These are phyloP conservation scores for Hyperoplus immaculatus DNA, from an alignment of 2,797 vertebrate genomes.

Conservation along the genomic window DNA sequence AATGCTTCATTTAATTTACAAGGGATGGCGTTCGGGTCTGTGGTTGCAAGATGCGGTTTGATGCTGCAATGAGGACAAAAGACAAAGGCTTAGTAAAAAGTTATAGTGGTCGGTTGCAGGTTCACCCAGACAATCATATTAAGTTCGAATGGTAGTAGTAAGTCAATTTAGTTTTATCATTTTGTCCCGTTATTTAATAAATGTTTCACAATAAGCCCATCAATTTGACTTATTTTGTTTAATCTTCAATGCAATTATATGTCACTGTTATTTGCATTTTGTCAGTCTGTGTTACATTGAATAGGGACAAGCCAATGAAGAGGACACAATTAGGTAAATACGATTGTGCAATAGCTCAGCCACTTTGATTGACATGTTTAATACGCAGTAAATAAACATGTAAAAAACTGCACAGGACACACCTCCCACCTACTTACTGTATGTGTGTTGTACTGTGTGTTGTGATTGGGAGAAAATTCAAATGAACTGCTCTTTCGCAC, in stretches of 20 bases:
- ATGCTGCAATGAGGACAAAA: constrained; percentile 45
- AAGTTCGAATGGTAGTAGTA: neutral
- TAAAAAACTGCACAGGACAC: neutral
- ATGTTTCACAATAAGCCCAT: neutral
- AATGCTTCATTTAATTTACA: constrained; percentile 64
- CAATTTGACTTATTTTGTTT: neutral
- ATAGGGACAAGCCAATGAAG: neutral
- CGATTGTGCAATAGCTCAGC: neutral
- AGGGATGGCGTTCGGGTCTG: constrained; percentile 56
- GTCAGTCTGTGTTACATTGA: neutral
- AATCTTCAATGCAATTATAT: neutral
- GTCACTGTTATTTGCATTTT: neutral
- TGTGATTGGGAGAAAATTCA: neutral
- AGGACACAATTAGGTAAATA: neutral
- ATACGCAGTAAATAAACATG: neutral
- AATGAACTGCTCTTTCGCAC: too few species aligned
- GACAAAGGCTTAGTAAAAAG: constrained; percentile 23
- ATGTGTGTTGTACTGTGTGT: neutral
- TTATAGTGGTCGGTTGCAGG: constrained; percentile 36
- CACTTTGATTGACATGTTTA: neutral
- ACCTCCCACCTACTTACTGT: neutral
- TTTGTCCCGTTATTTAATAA: neutral
- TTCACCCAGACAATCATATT: constrained; percentile 24
- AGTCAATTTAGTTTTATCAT: neutral
- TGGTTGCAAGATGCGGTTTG: constrained; percentile 49